These are phyloP conservation scores for Sterrhoptilus dennistouni DNA, from an alignment of 2,113 vertebrate genomes.

Conservation along the genomic window DNA sequence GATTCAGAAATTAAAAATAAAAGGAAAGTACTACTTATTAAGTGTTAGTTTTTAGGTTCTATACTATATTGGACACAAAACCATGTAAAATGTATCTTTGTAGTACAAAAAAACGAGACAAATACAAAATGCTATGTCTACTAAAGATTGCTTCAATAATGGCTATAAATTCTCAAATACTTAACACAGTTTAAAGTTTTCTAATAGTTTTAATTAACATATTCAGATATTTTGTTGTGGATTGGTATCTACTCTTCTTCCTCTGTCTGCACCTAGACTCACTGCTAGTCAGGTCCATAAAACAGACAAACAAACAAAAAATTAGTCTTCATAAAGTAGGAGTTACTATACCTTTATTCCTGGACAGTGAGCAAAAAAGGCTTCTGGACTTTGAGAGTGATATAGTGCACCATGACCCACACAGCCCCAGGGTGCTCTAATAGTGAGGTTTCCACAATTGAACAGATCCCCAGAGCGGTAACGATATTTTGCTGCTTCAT, in stretches of 20 bases:
- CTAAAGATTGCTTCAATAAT: neutral
- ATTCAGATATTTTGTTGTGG: neutral
- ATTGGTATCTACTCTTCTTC: neutral
- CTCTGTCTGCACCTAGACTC: neutral
- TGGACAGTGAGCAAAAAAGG: conserved; percentile 94
- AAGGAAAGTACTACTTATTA: neutral
- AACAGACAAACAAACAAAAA: neutral
- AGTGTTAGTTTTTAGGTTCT: neutral
- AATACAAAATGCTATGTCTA: neutral
- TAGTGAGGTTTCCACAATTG: conserved; percentile 93
- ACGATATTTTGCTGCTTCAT: conserved; percentile 97
- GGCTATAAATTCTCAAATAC: neutral
- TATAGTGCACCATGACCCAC: conserved; percentile 96
- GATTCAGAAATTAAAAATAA: neutral
- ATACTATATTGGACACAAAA: neutral
- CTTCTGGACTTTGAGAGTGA: conserved; percentile 97
- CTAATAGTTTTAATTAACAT: neutral
- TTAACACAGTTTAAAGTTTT: neutral
- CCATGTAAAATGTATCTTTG: neutral
- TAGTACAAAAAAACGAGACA: neutral
- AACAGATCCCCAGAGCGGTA: conserved; percentile 95
- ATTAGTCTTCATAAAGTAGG: neutral
- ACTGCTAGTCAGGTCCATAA: neutral
- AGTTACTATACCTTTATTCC: conserved; percentile 88
- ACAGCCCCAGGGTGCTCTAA: conserved; percentile 95